Base-by-base conservation (phyloP, 2,888 invertebrate species). In the Drosophila pseudotalamancana region DNA sequence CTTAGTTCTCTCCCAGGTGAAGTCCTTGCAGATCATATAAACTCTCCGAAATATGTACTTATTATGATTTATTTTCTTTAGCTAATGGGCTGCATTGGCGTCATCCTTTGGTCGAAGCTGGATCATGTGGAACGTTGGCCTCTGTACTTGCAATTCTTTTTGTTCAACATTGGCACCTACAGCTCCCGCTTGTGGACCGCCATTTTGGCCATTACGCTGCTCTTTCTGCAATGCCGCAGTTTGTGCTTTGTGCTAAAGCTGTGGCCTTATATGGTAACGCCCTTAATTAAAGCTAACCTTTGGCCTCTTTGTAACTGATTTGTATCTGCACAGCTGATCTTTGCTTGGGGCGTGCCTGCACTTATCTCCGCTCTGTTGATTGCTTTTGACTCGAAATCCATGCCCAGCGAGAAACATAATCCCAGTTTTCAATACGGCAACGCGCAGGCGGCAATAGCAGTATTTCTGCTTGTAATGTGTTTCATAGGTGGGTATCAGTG, bases 151-250 rank as follows among this genome's bases (percentile, higher is more conserved):
- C 96, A 97, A 88, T 96, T 97, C 89, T 92, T 94, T 4, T 89
- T 97, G 12, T 95, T 96, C 72, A 94, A 95, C 29, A 94, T 94
- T 71, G 95, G 95, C 60, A 95, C 96, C 62, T 96, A 96, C 87
- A 95, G 97, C 61, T 94, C 96, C 45, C 92, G 97, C 62, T 92
- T 97, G 50, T 97, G 97, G 96, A 97, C 97, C 0, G 95, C 95
- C 6, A 94, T 96, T 85, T 92, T 98, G 57, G 96, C 98, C 1
- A 93, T 97, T 29, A 94, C 95, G 5, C 90, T 98, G 29, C 93
- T 98, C 25, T 95, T 98, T 90, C 92, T 98, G 53, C 94, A 97
- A 91, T 96, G 95, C 64, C 94, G 96, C 56, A 97, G 97, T 66
- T 93, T 97, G 3, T 96, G 97, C 84, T 97, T 95, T 90, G 95